Evolutionary conservation across 2,888 invertebrate genomes (phyloP).

Genomic region (Diarsia brunnea): DNA sequence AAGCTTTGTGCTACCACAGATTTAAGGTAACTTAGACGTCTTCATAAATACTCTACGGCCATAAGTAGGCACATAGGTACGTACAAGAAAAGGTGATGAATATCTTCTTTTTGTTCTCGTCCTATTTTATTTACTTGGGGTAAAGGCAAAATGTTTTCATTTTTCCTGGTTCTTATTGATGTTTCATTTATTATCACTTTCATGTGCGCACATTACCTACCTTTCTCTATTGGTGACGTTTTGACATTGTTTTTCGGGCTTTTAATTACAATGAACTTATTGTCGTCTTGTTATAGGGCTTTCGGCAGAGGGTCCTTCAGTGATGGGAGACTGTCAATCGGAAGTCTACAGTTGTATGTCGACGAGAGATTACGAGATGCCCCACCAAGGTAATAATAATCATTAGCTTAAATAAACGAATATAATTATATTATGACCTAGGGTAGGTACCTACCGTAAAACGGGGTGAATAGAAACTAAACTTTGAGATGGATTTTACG

Average conservation of each 20-base stretch:
- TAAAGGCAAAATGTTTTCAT: background rate
- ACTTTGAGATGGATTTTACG: too few species aligned
- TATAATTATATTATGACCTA: background rate
- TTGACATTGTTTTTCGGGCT: background rate
- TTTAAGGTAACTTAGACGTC: slow-evolving; percentile 76
- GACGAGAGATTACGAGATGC: slow-evolving; percentile 86
- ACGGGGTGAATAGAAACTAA: too few species aligned
- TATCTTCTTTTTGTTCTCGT: too few species aligned
- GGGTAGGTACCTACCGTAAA: background rate
- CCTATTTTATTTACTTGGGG: background rate
- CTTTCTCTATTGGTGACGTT: background rate
- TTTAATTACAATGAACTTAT: background rate
- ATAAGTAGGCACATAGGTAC: background rate
- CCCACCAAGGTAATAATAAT: slow-evolving; percentile 82
- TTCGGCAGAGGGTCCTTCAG: slow-evolving; percentile 71
- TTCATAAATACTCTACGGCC: background rate
- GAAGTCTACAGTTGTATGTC: slow-evolving; percentile 85
- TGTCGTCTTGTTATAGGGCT: slow-evolving; percentile 72
- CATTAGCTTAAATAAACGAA: background rate
- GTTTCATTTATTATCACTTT: background rate
- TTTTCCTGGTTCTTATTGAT: background rate
- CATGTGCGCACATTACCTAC: background rate
- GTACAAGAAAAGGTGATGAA: background rate
- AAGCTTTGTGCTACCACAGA: slow-evolving; percentile 83
- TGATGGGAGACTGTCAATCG: slow-evolving; percentile 82